Percentiles rank a stretch among this genome's conserved stretches.
Evolutionary conservation across 2,113 vertebrate genomes (phyloP).

Genomic region (Silurus asotus): DNA sequence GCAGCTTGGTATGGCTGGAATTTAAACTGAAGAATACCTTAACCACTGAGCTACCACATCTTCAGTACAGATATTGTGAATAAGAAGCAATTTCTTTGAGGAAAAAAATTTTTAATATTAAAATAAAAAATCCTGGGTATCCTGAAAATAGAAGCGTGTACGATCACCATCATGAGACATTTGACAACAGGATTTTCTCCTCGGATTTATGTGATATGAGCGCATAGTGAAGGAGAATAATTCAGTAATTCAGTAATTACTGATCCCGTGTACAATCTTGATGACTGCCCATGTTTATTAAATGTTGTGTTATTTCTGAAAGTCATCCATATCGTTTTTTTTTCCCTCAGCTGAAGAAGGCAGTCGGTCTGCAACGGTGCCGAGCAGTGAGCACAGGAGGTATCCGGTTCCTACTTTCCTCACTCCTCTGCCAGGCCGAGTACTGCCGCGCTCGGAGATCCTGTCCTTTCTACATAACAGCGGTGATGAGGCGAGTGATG

Average conservation of each 20-base stretch:
- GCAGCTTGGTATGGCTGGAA: no score
- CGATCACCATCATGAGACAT: neutral
- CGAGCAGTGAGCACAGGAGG: neutral
- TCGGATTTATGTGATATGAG: neutral
- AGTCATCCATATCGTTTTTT: neutral
- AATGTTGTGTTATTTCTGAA: neutral
- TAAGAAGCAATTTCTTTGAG: neutral
- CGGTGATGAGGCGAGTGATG: no score
- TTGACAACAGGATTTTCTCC: neutral
- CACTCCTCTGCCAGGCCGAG: neutral
- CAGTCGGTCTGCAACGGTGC: neutral
- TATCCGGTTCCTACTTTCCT: neutral
- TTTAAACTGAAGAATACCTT: no score
- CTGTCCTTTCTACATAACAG: neutral
- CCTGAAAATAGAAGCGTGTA: neutral
- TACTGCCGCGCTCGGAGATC: neutral
- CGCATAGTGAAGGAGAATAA: neutral
- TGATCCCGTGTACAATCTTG: neutral
- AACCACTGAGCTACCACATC: no score
- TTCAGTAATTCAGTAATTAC: neutral
- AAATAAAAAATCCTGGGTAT: neutral
- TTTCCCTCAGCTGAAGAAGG: constrained; percentile 23
- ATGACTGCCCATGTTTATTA: neutral
- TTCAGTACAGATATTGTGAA: neutral
- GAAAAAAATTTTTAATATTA: neutral